Conservation (phyloP, 2,888 invertebrate species). For the Stramonita haemastoma region DNA sequence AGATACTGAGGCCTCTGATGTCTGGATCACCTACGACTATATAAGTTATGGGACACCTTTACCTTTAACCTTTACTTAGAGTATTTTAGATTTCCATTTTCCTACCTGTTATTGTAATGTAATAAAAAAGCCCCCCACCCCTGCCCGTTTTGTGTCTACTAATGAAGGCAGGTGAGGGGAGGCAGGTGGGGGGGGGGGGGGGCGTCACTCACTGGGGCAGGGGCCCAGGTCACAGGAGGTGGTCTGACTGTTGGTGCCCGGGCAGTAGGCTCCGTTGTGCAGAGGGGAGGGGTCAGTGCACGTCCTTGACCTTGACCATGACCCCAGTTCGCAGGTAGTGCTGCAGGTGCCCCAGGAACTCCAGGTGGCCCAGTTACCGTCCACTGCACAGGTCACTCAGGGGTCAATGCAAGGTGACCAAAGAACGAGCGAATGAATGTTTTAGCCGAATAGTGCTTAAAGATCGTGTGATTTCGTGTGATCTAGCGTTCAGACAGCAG, state of each 20-base stretch:
- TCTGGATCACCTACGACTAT: no score
- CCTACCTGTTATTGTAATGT: no score
- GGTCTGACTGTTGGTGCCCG: background rate
- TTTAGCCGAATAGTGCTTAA: no score
- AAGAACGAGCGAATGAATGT: no score
- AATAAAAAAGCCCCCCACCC: no score
- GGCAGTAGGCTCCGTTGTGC: background rate
- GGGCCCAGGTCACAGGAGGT: conserved; percentile 6
- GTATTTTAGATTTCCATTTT: no score
- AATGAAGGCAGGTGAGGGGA: background rate
- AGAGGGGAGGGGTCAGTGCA: background rate
- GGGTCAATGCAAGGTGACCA: background rate
- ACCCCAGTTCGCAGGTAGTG: background rate
- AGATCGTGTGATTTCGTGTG: no score
- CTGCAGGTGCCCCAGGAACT: conserved; percentile 10
- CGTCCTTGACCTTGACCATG: background rate
- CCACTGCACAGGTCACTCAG: background rate
- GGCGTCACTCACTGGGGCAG: background rate
- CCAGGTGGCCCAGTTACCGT: background rate
- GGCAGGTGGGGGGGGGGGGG: background rate
- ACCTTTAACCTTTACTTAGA: no score
- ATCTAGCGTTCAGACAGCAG: no score
- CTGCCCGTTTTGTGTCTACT: no score
- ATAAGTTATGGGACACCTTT: no score
- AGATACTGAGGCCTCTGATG: no score